Conservation (phyloP, 2,888 invertebrate genomes). For the Nomada ferruginata region DNA sequence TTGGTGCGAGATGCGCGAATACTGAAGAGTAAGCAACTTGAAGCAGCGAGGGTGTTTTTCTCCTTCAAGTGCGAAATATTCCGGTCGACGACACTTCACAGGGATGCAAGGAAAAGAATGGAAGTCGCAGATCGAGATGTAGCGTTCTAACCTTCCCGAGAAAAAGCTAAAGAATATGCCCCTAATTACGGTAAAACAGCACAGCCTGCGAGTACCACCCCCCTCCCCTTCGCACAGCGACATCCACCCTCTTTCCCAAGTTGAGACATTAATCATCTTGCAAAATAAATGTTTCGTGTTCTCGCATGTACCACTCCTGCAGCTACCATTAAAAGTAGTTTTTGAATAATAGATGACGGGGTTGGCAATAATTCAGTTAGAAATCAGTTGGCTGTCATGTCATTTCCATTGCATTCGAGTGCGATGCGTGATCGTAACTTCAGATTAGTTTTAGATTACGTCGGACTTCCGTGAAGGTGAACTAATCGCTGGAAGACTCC, state of each 20-base stretch:
- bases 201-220: slow-evolving; percentile 72
- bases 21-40: background rate
- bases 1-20: background rate
- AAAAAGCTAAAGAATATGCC: slow-evolving; percentile 80
- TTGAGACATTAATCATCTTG: slow-evolving; percentile 77
- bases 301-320: slow-evolving; percentile 35
- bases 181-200: slow-evolving; percentile 82
- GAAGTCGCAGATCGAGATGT: slow-evolving; percentile 53
- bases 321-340: slow-evolving; percentile 45
- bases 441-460: slow-evolving; percentile 24
- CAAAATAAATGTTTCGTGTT: slow-evolving; percentile 66
- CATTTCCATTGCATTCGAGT: slow-evolving; percentile 31
- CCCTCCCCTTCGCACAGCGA: slow-evolving; percentile 74
- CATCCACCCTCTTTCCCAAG: slow-evolving; percentile 72
- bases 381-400: slow-evolving; percentile 25
- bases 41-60: background rate
- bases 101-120: slow-evolving; percentile 38
- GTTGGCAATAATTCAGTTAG: slow-evolving; percentile 62
- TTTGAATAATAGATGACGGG: slow-evolving; percentile 52
- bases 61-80: background rate
- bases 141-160: slow-evolving; percentile 68
- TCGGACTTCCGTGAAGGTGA: slow-evolving; percentile 2
- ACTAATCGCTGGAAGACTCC: slow-evolving; percentile 23
- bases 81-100: slow-evolving; percentile 35
- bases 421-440: slow-evolving; percentile 42